phyloP scores from a whole-genome alignment of 2,113 vertebrate species.

The Azemiops feae region DNA sequence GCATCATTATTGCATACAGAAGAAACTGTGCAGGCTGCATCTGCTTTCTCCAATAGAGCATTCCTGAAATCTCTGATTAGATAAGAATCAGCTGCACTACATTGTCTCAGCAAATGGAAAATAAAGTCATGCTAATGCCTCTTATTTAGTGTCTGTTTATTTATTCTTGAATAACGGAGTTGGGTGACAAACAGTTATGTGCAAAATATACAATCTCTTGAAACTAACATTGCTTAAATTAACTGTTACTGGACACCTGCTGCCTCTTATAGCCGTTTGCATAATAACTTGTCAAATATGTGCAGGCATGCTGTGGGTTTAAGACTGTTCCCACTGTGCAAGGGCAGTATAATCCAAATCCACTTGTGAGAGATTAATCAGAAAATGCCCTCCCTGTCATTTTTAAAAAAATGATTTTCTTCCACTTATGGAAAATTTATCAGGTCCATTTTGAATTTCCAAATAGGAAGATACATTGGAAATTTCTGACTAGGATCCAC shows the following conservation, averaged over 20 bases:
- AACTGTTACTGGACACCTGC: slow-evolving; percentile 42
- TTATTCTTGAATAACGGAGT: slow-evolving; percentile 43
- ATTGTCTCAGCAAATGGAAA: slow-evolving; percentile 31
- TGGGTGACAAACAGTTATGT: slow-evolving; percentile 33
- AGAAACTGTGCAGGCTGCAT: neutral
- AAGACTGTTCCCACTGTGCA: slow-evolving; percentile 31
- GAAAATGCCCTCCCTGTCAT: slow-evolving; percentile 15
- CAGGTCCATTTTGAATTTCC: neutral
- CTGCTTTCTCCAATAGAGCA: neutral
- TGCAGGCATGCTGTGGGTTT: slow-evolving; percentile 10
- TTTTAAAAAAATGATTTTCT: neutral
- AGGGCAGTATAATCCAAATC: slow-evolving; percentile 48
- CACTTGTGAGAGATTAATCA: slow-evolving; percentile 48
- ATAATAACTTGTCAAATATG: slow-evolving; percentile 40
- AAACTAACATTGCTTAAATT: slow-evolving; percentile 40
- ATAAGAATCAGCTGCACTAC: slow-evolving; percentile 29
- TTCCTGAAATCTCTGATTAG: slow-evolving; percentile 19
- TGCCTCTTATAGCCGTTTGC: slow-evolving; percentile 33
- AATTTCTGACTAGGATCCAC: neutral
- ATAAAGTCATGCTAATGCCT: slow-evolving; percentile 11
- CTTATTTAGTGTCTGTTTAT: slow-evolving; percentile 46
- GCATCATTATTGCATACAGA: slow-evolving; percentile 22
- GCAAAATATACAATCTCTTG: slow-evolving; percentile 5
- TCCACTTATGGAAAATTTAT: neutral
- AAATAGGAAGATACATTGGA: neutral